These are phyloP conservation scores for Tenthredo notha DNA, from an alignment of 2,888 invertebrate species.

Conservation along the genomic window DNA sequence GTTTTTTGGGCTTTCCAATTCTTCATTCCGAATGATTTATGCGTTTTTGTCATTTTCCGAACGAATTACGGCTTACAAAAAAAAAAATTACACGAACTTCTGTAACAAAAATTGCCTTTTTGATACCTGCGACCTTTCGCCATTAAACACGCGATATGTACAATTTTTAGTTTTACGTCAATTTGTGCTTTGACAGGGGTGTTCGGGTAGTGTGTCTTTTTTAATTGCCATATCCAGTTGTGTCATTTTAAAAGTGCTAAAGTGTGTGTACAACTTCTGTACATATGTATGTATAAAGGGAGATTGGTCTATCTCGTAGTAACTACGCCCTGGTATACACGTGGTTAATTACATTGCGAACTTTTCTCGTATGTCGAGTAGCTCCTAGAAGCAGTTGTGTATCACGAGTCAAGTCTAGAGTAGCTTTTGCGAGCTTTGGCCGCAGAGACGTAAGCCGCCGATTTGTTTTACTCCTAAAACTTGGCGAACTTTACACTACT, in stretches of 20 bases:
- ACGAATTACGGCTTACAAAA: no score
- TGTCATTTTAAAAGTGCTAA: constrained; percentile 27
- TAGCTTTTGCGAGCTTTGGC: constrained; percentile 26
- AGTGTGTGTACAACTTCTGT: neutral
- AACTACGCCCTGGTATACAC: neutral
- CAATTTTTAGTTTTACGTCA: neutral
- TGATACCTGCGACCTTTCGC: neutral
- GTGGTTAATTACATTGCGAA: constrained; percentile 39
- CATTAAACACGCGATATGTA: neutral
- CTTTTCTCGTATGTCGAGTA: constrained; percentile 31
- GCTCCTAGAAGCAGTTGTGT: neutral
- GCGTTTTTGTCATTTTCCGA: neutral
- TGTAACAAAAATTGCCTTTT: neutral
- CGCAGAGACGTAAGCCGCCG: constrained; percentile 12
- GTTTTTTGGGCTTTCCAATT: neutral
- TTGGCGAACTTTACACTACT: neutral
- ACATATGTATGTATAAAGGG: neutral
- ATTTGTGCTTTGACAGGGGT: neutral
- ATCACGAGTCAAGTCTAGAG: constrained; percentile 15
- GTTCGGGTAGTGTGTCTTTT: neutral
- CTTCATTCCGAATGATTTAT: neutral
- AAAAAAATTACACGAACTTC: neutral
- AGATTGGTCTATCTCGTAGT: neutral
- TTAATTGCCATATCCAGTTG: neutral
- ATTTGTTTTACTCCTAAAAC: constrained; percentile 34